Percentiles rank a stretch among this genome's conserved stretches.
These are phyloP conservation scores for Callosobruchus maculatus DNA, from an alignment of 2,888 invertebrate species.

Conservation along the genomic window DNA sequence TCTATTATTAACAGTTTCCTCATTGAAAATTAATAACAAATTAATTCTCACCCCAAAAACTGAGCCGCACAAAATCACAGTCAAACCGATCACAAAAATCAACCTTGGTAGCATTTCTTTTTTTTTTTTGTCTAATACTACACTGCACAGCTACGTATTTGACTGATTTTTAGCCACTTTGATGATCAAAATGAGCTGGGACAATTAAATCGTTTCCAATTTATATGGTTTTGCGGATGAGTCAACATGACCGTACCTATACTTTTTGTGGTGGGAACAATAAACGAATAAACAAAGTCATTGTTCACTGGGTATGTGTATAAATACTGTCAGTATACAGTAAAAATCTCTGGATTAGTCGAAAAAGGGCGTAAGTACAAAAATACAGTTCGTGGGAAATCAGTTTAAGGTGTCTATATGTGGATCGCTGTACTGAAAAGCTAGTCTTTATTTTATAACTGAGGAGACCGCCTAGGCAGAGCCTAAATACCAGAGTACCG, in stretches of 20 bases:
- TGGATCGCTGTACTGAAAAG: no score
- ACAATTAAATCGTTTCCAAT: constrained; percentile 10
- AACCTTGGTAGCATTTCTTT: constrained; percentile 13
- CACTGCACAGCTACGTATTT: not conserved
- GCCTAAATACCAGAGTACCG: no score
- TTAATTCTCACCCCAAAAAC: constrained; percentile 20
- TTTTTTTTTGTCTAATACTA: constrained; percentile 5
- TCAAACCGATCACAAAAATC: constrained; percentile 14
- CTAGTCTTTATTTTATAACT: no score
- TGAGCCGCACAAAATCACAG: constrained; percentile 9
- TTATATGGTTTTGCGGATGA: constrained; percentile 13
- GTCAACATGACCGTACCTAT: constrained; percentile 11
- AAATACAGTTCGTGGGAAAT: no score
- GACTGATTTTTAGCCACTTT: not conserved
- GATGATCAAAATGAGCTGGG: constrained; percentile 9
- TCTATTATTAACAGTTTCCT: no score
- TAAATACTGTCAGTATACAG: not conserved
- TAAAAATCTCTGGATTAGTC: no score
- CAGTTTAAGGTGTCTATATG: no score
- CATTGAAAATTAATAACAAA: no score
- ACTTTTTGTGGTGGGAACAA: not conserved
- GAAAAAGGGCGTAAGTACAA: no score
- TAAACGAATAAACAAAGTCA: not conserved
- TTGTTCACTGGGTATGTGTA: not conserved
- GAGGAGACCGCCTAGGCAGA: no score